Percentiles rank a stretch among this genome's conserved stretches.
Conservation (phyloP, 2,888 invertebrate species). For the Emmelina monodactyla region DNA sequence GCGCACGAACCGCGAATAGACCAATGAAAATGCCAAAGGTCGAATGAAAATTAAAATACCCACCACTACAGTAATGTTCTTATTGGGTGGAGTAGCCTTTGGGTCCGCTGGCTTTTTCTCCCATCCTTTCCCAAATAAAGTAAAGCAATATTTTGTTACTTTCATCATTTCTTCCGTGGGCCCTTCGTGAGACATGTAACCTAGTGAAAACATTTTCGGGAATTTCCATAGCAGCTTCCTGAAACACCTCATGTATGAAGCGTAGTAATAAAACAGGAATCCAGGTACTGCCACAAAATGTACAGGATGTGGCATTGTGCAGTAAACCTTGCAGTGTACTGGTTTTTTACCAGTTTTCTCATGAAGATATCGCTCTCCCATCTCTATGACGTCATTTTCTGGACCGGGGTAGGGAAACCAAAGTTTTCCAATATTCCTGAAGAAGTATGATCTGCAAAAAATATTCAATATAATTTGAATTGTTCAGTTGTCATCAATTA, state of each 20-base stretch:
- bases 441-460: constrained; percentile 32
- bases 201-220: constrained; percentile 28
- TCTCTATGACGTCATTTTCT: constrained; percentile 24
- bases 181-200: constrained; percentile 31
- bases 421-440: constrained; percentile 22
- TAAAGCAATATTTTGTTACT: constrained; percentile 24
- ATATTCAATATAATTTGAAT: constrained; percentile 2
- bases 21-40: too few relatives aligned
- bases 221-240: constrained; percentile 26
- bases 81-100: constrained; percentile 8
- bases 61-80: constrained; percentile 21
- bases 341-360: constrained; percentile 24
- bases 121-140: constrained; percentile 27
- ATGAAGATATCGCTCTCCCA: constrained; percentile 29
- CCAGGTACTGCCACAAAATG: constrained; percentile 26
- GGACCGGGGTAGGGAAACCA: constrained; percentile 37
- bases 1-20: too few relatives aligned
- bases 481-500: too few relatives aligned
- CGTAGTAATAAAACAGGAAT: constrained; percentile 26
- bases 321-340: constrained; percentile 25
- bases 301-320: constrained; percentile 25
- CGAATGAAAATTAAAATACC: too few relatives aligned
- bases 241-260: constrained; percentile 28
- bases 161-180: constrained; percentile 26
- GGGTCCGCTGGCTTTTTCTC: constrained; percentile 8